Evolutionary conservation across 2,797 vertebrate species (phyloP), one percentile per base, ranked within the genome.

Genomic region (Alcedo atthis): DNA sequence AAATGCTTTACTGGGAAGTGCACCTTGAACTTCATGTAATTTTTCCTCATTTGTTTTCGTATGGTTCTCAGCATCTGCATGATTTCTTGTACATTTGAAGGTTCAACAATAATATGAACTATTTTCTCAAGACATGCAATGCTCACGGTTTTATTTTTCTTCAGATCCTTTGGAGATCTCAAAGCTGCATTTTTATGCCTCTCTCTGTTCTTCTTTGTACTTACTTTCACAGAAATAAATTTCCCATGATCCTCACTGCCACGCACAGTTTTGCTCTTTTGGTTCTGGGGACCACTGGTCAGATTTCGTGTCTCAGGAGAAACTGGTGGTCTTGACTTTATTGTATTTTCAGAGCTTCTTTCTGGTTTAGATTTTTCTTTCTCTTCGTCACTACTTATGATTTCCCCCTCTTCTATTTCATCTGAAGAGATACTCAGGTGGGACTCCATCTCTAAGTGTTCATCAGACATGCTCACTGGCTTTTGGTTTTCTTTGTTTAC

Each of bases 21-120:
- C 74, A 99, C 98, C 92, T 99, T 99, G 94, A 99, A 99, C 94
- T 99, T 99, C 99, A 99, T 99, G 40, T 99, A 99, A 97, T 98
- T 99, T 94, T 98, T 99, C 49, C 99, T 98, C 84, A 99, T 97
- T 93, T 99, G 98, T 24, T 97, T 95, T 20, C 98, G 98, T 95
- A 99, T 97, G 62, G 97, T 95, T 94, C 97, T 98, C 69, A 99
- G 97, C 91, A 98, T 98, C 68, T 98, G 98, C 98, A 99, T 98
- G 33, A 99, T 97, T 75, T 99, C 98, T 49, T 98, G 98, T 15
- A 98, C 48, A 40, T 95, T 98, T 77, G 97, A 98, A 57, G 99
- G 98, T 57, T 97, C 97, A 30, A 96, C 90, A 92, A 97, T 93
- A 93, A 98, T 91, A 20, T 97, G 95, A 92, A 98, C 97, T 87